Conservation (phyloP, 1,140 invertebrate species). For the Thereuonema tuberculata region DNA sequence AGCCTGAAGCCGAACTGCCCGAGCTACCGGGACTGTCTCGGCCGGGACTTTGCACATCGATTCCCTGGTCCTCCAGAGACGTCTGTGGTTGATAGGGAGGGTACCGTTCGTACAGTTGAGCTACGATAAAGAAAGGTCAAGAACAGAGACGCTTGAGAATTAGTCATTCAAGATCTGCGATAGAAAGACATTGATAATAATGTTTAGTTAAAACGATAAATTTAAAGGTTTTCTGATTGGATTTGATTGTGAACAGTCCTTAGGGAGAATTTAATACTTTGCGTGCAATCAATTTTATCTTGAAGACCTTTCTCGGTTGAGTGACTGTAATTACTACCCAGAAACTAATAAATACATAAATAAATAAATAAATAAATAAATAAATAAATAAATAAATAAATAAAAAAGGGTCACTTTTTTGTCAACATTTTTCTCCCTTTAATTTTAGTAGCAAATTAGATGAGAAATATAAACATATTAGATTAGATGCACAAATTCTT, state of each 20-base stretch:
- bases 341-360: too few species aligned
- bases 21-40: slow-evolving; percentile 28
- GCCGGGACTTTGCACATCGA: slow-evolving; percentile 41
- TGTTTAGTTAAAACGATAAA: background rate
- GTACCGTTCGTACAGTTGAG: slow-evolving; percentile 20
- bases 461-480: too few species aligned
- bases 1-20: slow-evolving; percentile 26
- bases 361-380: too few species aligned
- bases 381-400: too few species aligned
- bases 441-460: too few species aligned
- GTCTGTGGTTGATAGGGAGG: slow-evolving; percentile 24
- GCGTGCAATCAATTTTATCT: too few species aligned
- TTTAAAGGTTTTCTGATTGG: background rate
- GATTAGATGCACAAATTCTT: too few species aligned
- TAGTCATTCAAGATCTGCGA: slow-evolving; percentile 13
- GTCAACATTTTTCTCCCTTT: too few species aligned
- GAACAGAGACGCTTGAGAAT: slow-evolving; percentile 11
- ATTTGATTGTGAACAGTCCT: background rate
- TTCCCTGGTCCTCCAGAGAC: slow-evolving; percentile 45
- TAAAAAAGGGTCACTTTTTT: too few species aligned
- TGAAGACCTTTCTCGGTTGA: too few species aligned
- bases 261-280: too few species aligned
- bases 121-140: slow-evolving; percentile 16
- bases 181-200: slow-evolving; percentile 14
- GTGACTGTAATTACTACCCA: too few species aligned